Percentiles rank a stretch among this genome's conserved stretches.
phyloP scores from a whole-genome alignment of 2,113 vertebrate species.

The Anoura caudifer region DNA sequence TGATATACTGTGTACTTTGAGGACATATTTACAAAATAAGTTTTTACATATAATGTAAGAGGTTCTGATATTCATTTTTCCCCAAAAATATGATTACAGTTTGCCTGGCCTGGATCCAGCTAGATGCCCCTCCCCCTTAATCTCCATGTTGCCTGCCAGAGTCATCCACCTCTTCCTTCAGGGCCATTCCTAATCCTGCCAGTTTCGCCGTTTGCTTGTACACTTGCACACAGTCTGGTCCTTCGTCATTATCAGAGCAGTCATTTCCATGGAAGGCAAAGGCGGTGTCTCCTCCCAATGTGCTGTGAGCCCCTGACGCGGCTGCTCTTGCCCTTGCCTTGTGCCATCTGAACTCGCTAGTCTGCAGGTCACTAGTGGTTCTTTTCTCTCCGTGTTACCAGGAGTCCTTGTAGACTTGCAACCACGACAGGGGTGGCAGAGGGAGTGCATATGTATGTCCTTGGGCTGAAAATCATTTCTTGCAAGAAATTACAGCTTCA shows the following conservation, averaged over 20 bases:
- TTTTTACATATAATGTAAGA: background rate
- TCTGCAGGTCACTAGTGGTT: rapidly evolving
- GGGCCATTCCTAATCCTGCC: background rate
- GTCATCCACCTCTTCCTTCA: background rate
- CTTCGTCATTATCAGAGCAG: rapidly evolving
- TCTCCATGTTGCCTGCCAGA: no score
- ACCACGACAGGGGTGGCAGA: rapidly evolving
- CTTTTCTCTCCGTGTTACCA: background rate
- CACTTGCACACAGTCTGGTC: background rate
- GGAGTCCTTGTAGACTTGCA: background rate
- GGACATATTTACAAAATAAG: background rate
- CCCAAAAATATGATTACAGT: background rate
- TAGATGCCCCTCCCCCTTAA: rapidly evolving
- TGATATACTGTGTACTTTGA: background rate
- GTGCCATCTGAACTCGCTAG: background rate
- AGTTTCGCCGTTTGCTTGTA: background rate
- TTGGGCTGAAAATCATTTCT: background rate
- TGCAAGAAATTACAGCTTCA: background rate
- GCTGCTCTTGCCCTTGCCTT: background rate
- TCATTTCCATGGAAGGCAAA: background rate
- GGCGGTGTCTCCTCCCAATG: background rate
- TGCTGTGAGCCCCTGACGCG: background rate
- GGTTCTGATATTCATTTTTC: background rate
- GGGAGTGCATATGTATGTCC: rapidly evolving
- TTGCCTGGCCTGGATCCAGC: background rate